phyloP scores from a whole-genome alignment of 2,113 vertebrate genomes.

The Ranitomeya variabilis region DNA sequence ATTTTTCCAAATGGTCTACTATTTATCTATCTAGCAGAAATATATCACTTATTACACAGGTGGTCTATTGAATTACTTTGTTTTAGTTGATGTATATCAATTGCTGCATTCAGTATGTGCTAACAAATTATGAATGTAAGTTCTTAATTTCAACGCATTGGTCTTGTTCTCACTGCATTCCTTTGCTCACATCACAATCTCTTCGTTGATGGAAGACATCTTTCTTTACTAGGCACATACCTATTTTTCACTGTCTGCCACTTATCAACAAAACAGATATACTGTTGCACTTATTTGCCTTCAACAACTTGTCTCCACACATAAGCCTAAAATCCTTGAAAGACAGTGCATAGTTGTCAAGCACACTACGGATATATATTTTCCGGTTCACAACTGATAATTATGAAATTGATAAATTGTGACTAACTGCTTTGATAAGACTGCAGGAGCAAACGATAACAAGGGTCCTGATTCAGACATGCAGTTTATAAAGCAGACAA shows the following conservation, averaged over 20 bases:
- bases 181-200: constrained; percentile 42
- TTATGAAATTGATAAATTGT: constrained; percentile 51
- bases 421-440: constrained; percentile 44
- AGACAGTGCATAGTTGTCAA: constrained; percentile 34
- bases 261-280: constrained; percentile 50
- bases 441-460: constrained; percentile 23
- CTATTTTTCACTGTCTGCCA: constrained; percentile 31
- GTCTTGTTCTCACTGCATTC: constrained; percentile 25
- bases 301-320: constrained; percentile 33
- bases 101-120: no score
- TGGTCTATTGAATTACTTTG: no score
- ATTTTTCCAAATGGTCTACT: no score
- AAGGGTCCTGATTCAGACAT: constrained; percentile 7
- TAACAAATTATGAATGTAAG: background rate
- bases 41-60: no score
- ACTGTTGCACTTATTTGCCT: constrained; percentile 35
- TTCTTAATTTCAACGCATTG: constrained; percentile 15
- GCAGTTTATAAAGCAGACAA: constrained; percentile 45
- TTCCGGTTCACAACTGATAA: constrained; percentile 50
- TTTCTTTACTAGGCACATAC: constrained; percentile 14
- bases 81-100: no score
- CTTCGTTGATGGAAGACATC: constrained; percentile 20
- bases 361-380: constrained; percentile 33
- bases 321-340: constrained; percentile 35
- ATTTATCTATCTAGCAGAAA: no score